Conservation (phyloP, 2,797 vertebrate species). For the Gouania willdenowi region DNA sequence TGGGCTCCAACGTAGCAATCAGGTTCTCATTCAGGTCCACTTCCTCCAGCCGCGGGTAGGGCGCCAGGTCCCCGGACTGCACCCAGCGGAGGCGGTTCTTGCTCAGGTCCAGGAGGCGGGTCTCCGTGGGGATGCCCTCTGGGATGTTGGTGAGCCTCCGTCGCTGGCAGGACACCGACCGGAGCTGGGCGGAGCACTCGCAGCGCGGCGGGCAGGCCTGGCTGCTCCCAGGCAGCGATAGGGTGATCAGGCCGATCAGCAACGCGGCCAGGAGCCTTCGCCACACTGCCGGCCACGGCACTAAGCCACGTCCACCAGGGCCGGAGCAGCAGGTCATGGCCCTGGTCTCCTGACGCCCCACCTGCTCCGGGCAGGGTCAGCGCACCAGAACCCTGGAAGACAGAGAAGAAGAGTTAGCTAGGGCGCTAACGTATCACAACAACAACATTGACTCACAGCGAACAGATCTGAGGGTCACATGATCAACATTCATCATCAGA, state of each 20-base stretch:
- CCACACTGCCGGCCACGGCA: conserved; percentile 54
- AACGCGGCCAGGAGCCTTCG: conserved; percentile 69
- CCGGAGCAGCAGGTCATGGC: conserved; percentile 75
- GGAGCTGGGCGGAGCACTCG: conserved; percentile 84
- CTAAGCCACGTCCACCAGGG: conserved; percentile 80
- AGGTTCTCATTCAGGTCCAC: conserved; percentile 95
- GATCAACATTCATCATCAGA: too few relatives aligned
- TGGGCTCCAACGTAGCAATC: conserved; percentile 89
- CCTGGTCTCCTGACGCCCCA: conserved; percentile 69
- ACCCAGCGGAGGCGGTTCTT: conserved; percentile 94
- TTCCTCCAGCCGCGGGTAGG: conserved; percentile 88
- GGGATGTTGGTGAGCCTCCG: conserved; percentile 87
- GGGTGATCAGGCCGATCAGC: conserved; percentile 57
- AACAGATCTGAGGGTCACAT: too few relatives aligned
- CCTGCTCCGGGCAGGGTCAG: conserved; percentile 75
- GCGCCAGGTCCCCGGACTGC: conserved; percentile 85
- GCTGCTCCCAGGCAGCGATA: conserved; percentile 72
- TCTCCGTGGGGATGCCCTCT: conserved; percentile 94
- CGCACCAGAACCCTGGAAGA: conserved; percentile 73
- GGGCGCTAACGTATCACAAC: too few relatives aligned
- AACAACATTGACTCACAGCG: too few relatives aligned
- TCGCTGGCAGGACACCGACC: conserved; percentile 86
- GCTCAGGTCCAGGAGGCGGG: conserved; percentile 89
- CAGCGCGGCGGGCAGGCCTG: conserved; percentile 89
- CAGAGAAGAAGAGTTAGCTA: not conserved